Evolutionary conservation across 2,797 vertebrate species (phyloP).

Genomic region (Tenualosa ilisha): DNA sequence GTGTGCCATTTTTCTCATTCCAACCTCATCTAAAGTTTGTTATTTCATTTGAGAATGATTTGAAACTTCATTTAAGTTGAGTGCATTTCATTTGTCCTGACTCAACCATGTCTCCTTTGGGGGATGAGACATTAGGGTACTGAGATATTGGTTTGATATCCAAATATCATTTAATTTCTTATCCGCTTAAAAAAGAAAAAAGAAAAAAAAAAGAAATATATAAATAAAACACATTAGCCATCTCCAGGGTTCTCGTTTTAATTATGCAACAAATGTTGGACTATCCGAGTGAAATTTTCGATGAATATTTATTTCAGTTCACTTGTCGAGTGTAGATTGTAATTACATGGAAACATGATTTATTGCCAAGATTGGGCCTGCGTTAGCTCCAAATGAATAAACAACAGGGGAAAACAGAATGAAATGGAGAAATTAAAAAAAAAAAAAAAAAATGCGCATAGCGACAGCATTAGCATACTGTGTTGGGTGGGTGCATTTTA

Average conservation of each 20-base stretch:
- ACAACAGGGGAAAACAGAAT: slow-evolving; percentile 44
- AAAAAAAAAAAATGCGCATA: neutral
- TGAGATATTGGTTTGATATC: slow-evolving; percentile 55
- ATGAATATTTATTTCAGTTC: slow-evolving; percentile 79
- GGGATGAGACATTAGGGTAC: slow-evolving; percentile 33
- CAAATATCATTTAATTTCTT: slow-evolving; percentile 66
- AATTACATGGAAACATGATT: slow-evolving; percentile 81
- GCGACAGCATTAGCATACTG: slow-evolving; percentile 30
- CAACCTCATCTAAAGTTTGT: slow-evolving; percentile 57
- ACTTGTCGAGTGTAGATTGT: slow-evolving; percentile 80
- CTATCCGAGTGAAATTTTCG: slow-evolving; percentile 74
- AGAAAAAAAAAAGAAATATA: slow-evolving; percentile 38
- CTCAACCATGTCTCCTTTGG: slow-evolving; percentile 56
- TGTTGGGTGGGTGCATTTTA: slow-evolving; percentile 35
- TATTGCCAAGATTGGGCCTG: slow-evolving; percentile 73
- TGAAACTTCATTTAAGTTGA: slow-evolving; percentile 49
- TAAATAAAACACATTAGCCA: slow-evolving; percentile 50
- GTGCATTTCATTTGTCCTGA: neutral
- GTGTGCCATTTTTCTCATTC: slow-evolving; percentile 61
- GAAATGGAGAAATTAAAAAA: slow-evolving; percentile 66
- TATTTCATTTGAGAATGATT: slow-evolving; percentile 48
- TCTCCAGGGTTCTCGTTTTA: slow-evolving; percentile 68
- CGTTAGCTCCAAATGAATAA: slow-evolving; percentile 61
- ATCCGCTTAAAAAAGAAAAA: slow-evolving; percentile 51
- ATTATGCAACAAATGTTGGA: slow-evolving; percentile 79